A percentile compares a stretch with the other conserved stretches of the same genome.
phyloP scores from a whole-genome alignment of 2,888 invertebrate species.

The Lymantria monacha region DNA sequence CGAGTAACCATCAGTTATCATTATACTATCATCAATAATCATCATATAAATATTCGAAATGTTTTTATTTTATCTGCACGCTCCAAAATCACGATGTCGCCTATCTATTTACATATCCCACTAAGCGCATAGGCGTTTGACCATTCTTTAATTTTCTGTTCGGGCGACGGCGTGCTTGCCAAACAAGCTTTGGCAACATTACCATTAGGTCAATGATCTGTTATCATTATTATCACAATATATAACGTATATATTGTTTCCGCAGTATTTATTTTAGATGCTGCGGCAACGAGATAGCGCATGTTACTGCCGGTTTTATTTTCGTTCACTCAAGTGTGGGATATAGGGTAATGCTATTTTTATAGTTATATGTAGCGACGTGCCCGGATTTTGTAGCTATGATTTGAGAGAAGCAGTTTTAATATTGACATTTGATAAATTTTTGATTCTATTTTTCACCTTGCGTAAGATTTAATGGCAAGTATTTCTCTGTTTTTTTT shows the following conservation, averaged over 20 bases:
- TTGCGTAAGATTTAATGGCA: too few species aligned
- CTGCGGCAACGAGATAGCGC: neutral
- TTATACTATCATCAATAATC: too few species aligned
- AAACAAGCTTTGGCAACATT: constrained; percentile 26
- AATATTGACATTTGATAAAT: too few species aligned
- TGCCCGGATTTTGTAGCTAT: neutral
- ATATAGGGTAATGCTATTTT: constrained; percentile 3
- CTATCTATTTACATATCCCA: too few species aligned
- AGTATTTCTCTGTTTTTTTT: too few species aligned
- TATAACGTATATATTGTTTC: constrained; percentile 11
- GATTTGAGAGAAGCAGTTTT: neutral
- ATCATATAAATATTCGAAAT: too few species aligned
- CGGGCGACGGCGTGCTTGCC: constrained; percentile 8
- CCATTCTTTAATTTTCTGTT: too few species aligned
- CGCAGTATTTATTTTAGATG: constrained; percentile 18
- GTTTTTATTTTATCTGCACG: too few species aligned
- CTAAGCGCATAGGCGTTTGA: too few species aligned
- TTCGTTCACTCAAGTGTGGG: neutral
- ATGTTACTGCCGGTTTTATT: neutral
- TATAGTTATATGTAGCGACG: neutral
- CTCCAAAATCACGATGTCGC: too few species aligned
- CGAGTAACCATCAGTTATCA: too few species aligned
- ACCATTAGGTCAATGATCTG: constrained; percentile 24
- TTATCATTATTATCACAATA: constrained; percentile 26
- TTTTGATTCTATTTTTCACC: too few species aligned